Base-by-base conservation (phyloP, 1,140 invertebrate genomes). In the Andricus grossulariae region DNA sequence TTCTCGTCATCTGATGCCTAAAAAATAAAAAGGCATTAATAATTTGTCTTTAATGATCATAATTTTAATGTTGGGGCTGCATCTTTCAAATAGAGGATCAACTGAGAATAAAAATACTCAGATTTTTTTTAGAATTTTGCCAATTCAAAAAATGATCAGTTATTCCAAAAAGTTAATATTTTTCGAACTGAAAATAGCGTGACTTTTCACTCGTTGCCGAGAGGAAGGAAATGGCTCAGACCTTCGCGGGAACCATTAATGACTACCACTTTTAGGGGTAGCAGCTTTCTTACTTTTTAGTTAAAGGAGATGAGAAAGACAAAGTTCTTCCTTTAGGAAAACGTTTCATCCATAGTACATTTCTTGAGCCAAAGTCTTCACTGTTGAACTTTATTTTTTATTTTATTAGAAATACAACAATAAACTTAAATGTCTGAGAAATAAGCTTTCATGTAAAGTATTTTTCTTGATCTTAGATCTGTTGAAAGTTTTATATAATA, bases 1-100 rank as follows among this genome's bases (percentile, higher is more conserved):
- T 84, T 83, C 11, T 86, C 85, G 49, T 84, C 83, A 77, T 82
- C 78, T 50, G 83, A 73, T 54, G 50, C 82, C 89, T 90, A 78
- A 18, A 81, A 86, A 60, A 77, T 32, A 32, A 32, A 72, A 73
- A 25, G 81, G 84, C 73, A 76, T 77, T 57, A 66, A 4, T 66
- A 16, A 66, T 21, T 16, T 7, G 13, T 39, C 15, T 39, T 12
- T 66, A 16, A 39, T 13, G 1, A 15, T 39, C 21, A 19, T 18
- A 21, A 54, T 45, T 45, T 45, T 11, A 1, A 8, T 1, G 7
- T 45, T 10, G 6, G 2, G 10, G 39, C 10, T 45, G 39, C 5
- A 45, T 11, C 6, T 45, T 45, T 45, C 10, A 11, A 32, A 32
- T 45, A 11, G 39, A 45, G 10, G 10, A 45, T 45, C 10, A 45